These are phyloP conservation scores for Chrysina gloriosa DNA, from an alignment of 2,888 invertebrate species.

Conservation along the genomic window DNA sequence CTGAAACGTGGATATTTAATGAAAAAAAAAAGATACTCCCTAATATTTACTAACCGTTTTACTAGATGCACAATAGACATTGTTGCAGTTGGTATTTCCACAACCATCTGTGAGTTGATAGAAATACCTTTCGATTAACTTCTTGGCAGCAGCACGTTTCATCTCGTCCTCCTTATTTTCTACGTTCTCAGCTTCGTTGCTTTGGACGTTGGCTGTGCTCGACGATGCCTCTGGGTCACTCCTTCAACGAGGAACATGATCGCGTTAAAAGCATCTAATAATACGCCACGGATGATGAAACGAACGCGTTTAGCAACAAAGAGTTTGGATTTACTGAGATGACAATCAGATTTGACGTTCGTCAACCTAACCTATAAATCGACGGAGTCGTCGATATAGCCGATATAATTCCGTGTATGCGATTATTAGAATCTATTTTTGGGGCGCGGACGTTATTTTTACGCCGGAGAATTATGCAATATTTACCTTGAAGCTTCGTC, in stretches of 20 bases:
- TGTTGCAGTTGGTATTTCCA: slow-evolving; percentile 88
- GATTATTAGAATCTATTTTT: slow-evolving; percentile 42
- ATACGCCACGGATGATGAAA: neutral
- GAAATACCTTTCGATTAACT: slow-evolving; percentile 91
- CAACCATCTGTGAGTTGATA: slow-evolving; percentile 93
- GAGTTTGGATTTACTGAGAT: slow-evolving; percentile 52
- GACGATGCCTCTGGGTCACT: slow-evolving; percentile 65
- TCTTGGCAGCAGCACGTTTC: slow-evolving; percentile 83
- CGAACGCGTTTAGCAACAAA: slow-evolving; percentile 47
- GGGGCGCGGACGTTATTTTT: slow-evolving; percentile 37
- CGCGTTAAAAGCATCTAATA: neutral
- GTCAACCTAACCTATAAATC: slow-evolving; percentile 58
- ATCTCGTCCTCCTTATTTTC: slow-evolving; percentile 71
- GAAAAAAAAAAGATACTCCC: neutral
- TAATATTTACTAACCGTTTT: slow-evolving; percentile 73
- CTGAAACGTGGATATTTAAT: neutral
- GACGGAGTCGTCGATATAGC: neutral
- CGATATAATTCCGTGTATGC: slow-evolving; percentile 20
- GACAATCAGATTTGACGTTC: slow-evolving; percentile 62
- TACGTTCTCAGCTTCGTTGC: slow-evolving; percentile 51
- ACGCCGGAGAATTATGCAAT: slow-evolving; percentile 42
- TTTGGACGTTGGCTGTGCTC: slow-evolving; percentile 52
- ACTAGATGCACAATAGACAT: slow-evolving; percentile 90
- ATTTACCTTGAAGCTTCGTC: slow-evolving; percentile 69
- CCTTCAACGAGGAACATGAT: slow-evolving; percentile 51